Percentiles rank a stretch among this genome's conserved stretches.
phyloP scores from a whole-genome alignment of 2,888 invertebrate species.

The Drosophila longiperda region DNA sequence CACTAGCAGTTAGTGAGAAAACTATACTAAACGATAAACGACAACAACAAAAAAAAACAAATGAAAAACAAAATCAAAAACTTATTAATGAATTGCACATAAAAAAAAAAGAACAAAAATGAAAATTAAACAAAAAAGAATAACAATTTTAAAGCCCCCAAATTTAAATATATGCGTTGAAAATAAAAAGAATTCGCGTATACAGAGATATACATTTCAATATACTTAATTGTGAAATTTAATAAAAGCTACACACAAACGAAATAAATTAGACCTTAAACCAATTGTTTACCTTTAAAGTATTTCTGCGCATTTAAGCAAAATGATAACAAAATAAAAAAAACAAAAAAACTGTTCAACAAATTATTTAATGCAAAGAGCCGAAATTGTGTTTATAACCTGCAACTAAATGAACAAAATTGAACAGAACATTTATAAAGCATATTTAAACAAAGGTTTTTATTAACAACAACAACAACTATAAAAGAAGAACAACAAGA shows the following conservation, averaged over 20 bases:
- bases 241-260: conserved; percentile 31
- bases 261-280: conserved; percentile 46
- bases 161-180: conserved; percentile 62
- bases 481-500: conserved; percentile 34
- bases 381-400: conserved; percentile 45
- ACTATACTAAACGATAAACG: conserved; percentile 41
- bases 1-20: conserved; percentile 44
- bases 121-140: conserved; percentile 21
- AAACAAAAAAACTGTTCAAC: conserved; percentile 28
- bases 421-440: conserved; percentile 38
- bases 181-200: conserved; percentile 33
- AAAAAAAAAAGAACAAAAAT: conserved; percentile 29
- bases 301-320: conserved; percentile 78
- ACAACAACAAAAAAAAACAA: conserved; percentile 29
- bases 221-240: conserved; percentile 57
- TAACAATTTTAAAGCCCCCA: conserved; percentile 43
- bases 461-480: conserved; percentile 48
- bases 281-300: conserved; percentile 68
- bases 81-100: conserved; percentile 53
- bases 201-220: conserved; percentile 56
- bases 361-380: conserved; percentile 33
- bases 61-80: conserved; percentile 34
- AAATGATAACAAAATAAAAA: conserved; percentile 42
- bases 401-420: conserved; percentile 27
- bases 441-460: conserved; percentile 52